Conservation (phyloP, 2,113 vertebrate genomes). For the Cyphomyrus discorhynchus region DNA sequence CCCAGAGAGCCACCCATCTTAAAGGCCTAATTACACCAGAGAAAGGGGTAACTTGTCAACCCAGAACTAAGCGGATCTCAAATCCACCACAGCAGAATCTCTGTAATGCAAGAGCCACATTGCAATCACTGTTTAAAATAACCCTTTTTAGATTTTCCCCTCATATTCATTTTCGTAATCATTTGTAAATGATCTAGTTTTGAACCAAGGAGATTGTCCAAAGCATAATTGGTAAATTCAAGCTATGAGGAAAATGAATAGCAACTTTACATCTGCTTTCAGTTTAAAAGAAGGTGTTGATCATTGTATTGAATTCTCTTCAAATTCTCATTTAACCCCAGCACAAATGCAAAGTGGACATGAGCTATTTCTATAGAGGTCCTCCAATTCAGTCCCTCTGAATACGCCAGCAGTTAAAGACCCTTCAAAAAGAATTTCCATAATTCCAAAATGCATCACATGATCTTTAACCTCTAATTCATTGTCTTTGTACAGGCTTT, state of each 20-base stretch:
- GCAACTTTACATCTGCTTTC: background rate
- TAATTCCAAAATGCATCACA: background rate
- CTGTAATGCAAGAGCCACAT: conserved; percentile 18
- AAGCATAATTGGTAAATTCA: background rate
- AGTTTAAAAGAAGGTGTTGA: background rate
- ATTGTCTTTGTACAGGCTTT: background rate
- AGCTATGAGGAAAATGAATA: background rate
- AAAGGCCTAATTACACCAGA: conserved; percentile 32
- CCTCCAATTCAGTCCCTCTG: background rate
- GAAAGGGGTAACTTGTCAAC: conserved; percentile 46
- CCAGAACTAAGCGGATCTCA: conserved; percentile 34
- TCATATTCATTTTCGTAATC: conserved; percentile 10
- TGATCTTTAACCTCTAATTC: background rate
- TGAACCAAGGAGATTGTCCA: background rate
- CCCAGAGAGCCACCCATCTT: conserved; percentile 28
- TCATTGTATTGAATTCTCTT: background rate
- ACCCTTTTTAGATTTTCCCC: conserved; percentile 37
- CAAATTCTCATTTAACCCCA: background rate
- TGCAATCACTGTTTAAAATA: conserved; percentile 32
- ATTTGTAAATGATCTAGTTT: background rate
- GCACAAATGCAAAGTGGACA: background rate
- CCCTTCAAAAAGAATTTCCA: background rate
- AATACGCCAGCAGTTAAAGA: background rate
- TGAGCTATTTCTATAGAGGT: background rate
- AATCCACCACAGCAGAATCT: conserved; percentile 41